phyloP scores from a whole-genome alignment of 2,888 invertebrate genomes.

The Campaea margaritaria region DNA sequence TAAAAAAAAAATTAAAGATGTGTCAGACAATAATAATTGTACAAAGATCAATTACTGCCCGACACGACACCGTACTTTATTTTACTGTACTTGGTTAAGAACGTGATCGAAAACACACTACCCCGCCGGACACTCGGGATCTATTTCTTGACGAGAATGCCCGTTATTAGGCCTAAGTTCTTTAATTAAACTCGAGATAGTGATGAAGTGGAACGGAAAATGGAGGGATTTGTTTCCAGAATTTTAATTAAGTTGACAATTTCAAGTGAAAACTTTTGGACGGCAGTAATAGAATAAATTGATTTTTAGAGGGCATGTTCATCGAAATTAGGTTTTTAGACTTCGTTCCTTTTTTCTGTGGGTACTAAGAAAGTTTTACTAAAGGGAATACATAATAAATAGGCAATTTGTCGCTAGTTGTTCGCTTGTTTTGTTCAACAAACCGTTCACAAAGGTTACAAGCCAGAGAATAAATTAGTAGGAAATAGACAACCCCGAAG shows the following conservation, averaged over 20 bases:
- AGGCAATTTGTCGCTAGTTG: too few relatives aligned
- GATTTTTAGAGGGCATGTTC: too few relatives aligned
- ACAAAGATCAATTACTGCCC: conserved; percentile 2
- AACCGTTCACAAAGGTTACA: too few relatives aligned
- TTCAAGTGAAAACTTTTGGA: not conserved
- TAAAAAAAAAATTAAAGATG: too few relatives aligned
- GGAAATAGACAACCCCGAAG: too few relatives aligned
- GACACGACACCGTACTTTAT: conserved; percentile 8
- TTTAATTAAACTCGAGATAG: conserved; percentile 28
- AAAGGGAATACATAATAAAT: too few relatives aligned
- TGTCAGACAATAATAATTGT: not conserved
- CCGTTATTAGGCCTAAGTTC: conserved; percentile 10
- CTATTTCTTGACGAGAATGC: conserved; percentile 26
- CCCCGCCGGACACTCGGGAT: conserved; percentile 24
- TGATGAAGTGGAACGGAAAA: conserved; percentile 11
- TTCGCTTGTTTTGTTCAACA: too few relatives aligned
- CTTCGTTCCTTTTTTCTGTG: too few relatives aligned
- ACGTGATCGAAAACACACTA: conserved; percentile 34
- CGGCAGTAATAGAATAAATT: not conserved
- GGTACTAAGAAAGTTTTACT: too few relatives aligned
- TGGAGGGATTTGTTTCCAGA: conserved; percentile 2
- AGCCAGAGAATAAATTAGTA: too few relatives aligned
- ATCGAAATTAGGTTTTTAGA: too few relatives aligned
- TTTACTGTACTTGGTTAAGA: conserved; percentile 21
- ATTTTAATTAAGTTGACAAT: conserved; percentile 8